Percentiles rank a stretch among this genome's conserved stretches.
Conservation (phyloP, 1,140 invertebrate species). For the Eurosta solidaginis region DNA sequence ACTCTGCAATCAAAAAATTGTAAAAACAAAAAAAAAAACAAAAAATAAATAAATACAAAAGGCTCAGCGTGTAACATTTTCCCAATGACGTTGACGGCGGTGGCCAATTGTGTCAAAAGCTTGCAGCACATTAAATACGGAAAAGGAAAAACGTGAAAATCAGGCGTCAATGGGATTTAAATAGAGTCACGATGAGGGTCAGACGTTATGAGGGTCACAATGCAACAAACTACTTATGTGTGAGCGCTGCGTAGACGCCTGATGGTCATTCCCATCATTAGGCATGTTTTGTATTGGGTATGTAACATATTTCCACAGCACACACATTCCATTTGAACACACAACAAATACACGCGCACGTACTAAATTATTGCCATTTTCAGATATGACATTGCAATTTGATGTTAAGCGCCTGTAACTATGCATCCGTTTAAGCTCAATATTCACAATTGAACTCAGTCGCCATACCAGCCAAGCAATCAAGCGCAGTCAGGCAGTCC, state of each 20-base stretch:
- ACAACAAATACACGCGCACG: neutral
- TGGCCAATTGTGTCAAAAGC: slow-evolving; percentile 20
- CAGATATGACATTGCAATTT: slow-evolving; percentile 25
- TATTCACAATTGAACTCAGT: neutral
- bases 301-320: neutral
- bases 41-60: no score
- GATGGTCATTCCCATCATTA: slow-evolving; percentile 29
- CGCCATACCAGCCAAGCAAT: neutral
- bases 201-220: neutral
- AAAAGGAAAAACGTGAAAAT: slow-evolving; percentile 20
- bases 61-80: slow-evolving; percentile 6
- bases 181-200: slow-evolving; percentile 17
- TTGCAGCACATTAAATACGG: neutral
- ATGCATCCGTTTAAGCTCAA: neutral
- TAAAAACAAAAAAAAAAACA: neutral
- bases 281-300: neutral
- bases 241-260: neutral
- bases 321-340: neutral
- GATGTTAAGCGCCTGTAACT: slow-evolving; percentile 15
- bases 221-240: no score
- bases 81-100: neutral
- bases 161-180: slow-evolving; percentile 26
- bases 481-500: neutral
- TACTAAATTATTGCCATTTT: slow-evolving; percentile 8
- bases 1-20: neutral